Conservation (phyloP, 2,113 vertebrate species). For the Harpagus bidentatus region DNA sequence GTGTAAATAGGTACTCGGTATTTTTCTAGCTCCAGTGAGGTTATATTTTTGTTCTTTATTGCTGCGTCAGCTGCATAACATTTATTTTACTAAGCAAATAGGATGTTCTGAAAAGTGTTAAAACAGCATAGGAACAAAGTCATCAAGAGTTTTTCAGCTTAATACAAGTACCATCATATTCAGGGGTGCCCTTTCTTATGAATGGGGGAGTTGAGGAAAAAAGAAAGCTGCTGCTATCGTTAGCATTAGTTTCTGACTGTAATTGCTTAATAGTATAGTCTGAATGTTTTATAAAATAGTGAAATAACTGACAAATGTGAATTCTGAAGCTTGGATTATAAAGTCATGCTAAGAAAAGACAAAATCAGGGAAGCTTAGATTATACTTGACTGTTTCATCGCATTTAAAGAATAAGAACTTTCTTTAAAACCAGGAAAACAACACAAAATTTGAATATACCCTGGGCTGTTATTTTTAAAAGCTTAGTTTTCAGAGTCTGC, state of each 20-base stretch:
- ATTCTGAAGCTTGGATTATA: not conserved
- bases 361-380: not conserved
- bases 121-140: not conserved
- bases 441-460: not conserved
- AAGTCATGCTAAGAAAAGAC: not conserved
- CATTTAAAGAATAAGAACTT: not conserved
- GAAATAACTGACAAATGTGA: not conserved
- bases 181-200: not conserved
- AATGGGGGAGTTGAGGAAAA: not conserved
- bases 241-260: not conserved
- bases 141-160: not conserved
- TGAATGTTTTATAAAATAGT: not conserved
- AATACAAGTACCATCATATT: not conserved
- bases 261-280: not conserved
- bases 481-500: not conserved
- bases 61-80: not conserved
- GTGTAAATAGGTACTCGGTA: not conserved
- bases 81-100: not conserved
- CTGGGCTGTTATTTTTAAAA: not conserved
- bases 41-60: not conserved
- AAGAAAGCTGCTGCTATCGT: not conserved
- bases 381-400: not conserved
- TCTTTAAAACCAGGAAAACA: not conserved
- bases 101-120: not conserved
- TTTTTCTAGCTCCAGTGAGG: not conserved